phyloP scores from a whole-genome alignment of 2,888 invertebrate species.

The Piscicola geometra region DNA sequence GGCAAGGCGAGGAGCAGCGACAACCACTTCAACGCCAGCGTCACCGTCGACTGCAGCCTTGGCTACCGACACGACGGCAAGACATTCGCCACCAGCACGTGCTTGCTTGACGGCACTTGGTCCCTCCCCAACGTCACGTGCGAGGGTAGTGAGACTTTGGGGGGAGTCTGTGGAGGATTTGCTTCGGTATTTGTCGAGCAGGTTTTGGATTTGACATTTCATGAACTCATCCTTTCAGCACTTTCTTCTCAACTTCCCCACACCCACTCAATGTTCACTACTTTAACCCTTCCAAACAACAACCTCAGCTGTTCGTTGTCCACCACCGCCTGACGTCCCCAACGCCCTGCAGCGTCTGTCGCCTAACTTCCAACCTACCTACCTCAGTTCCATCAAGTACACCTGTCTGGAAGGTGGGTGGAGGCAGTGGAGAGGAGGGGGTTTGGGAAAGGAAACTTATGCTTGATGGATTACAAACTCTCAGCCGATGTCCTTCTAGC shows the following conservation, averaged over 20 bases:
- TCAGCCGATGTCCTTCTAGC: too few species aligned
- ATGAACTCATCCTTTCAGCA: background rate
- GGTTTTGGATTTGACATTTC: background rate
- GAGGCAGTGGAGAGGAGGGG: too few species aligned
- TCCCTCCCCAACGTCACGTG: slow-evolving; percentile 24
- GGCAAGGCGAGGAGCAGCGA: background rate
- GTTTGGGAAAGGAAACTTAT: too few species aligned
- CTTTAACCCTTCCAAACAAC: background rate
- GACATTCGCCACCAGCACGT: background rate
- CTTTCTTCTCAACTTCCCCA: background rate
- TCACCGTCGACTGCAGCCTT: slow-evolving; percentile 19
- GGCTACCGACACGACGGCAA: slow-evolving; percentile 16
- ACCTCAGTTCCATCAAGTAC: slow-evolving; percentile 21
- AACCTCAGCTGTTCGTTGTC: slow-evolving; percentile 6
- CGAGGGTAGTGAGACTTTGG: background rate
- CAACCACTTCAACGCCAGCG: slow-evolving; percentile 5
- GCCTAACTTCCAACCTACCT: slow-evolving; percentile 1
- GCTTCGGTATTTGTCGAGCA: background rate
- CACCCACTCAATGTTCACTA: background rate
- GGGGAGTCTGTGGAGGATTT: too few species aligned
- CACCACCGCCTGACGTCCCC: slow-evolving; percentile 10
- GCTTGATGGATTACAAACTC: too few species aligned
- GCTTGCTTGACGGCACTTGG: background rate
- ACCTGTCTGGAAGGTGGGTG: slow-evolving; percentile 22
- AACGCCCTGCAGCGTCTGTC: background rate